Evolutionary conservation across 1,140 invertebrate genomes (phyloP), one percentile per base, ranked within the genome.

Genomic region (Phenacoccus solenopsis): DNA sequence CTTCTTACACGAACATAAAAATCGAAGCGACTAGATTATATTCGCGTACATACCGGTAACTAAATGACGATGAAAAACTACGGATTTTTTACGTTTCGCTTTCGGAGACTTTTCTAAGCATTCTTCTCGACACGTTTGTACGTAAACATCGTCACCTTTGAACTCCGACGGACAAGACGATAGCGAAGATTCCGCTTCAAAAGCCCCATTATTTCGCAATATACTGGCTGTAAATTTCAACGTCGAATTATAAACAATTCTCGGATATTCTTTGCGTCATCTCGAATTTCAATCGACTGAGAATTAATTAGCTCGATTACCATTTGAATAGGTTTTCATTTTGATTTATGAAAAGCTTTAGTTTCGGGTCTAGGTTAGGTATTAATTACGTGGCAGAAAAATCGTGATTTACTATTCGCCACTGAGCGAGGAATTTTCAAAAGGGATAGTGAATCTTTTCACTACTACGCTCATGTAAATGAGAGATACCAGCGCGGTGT

Each of bases 61-160:
- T 71, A 69, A 71, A 25, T 71, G 68, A 22, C 67, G 71, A 22
- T 57, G 68, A 67, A 69, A 71, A 49, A 68, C 68, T 5, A 71
- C 70, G 3, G 71, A 69, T 24, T 71, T 69, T 69, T 71, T 71
- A 9, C 27, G 28, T 13, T 69, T 68, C 1, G 57, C 30, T 69
- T 64, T 22, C 3, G 38, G 20, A n/a, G 16, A 9, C 16, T 3
- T 49, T 10, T 64, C 59, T 25, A 24, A 20, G 21, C 4, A 5
- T 24, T 64, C 59, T 64, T 64, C 59, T 49, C 20, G 30, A 49
- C 16, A 49, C 4, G 12, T 27, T 64, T 27, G 2, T 10, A 25
- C 4, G 16, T 64, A 27, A 27, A 64, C 20, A 64, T 64, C 25
- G 22, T 64, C 59, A 25, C 59, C 4, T 25, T 24, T 64, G 2